Evolutionary conservation across 2,797 vertebrate genomes (phyloP).

Genomic region (Danionella dracula): DNA sequence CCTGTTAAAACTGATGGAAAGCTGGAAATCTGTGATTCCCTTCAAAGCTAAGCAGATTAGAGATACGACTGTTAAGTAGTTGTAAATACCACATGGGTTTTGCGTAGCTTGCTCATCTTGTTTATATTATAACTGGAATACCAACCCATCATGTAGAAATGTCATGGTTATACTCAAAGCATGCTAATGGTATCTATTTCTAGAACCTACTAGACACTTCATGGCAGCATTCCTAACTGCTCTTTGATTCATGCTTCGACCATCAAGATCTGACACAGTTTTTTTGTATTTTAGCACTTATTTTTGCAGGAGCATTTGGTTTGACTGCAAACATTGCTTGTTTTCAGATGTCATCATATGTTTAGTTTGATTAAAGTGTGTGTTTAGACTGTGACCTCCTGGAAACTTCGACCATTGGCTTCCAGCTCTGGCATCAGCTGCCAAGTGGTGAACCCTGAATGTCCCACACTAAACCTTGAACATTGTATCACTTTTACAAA

Average conservation of each 20-base stretch:
- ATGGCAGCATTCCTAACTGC: too few relatives aligned
- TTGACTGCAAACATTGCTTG: constrained; percentile 11
- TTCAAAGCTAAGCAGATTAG: too few relatives aligned
- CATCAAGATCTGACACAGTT: background rate
- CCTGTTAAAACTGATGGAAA: too few relatives aligned
- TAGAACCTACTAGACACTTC: too few relatives aligned
- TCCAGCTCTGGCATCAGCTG: constrained; percentile 42
- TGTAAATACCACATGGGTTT: too few relatives aligned
- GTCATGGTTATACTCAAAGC: too few relatives aligned
- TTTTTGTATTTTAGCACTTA: background rate
- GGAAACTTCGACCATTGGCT: constrained; percentile 36
- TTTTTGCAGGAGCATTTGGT: constrained; percentile 1
- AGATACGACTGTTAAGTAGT: too few relatives aligned
- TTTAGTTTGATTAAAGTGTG: constrained; percentile 1
- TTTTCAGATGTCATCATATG: constrained; percentile 15
- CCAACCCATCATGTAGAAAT: too few relatives aligned
- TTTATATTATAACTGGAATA: too few relatives aligned
- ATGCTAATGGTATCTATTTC: too few relatives aligned
- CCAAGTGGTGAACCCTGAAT: constrained; percentile 48
- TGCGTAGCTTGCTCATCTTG: too few relatives aligned
- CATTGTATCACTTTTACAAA: constrained; percentile 56
- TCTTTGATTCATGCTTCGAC: background rate
- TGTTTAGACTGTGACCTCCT: constrained; percentile 48
- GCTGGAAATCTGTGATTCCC: too few relatives aligned
- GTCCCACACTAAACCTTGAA: constrained; percentile 50